Percentiles rank a stretch among this genome's conserved stretches.
Evolutionary conservation across 2,888 invertebrate genomes (phyloP).

Genomic region (Ennomos quercinarius): DNA sequence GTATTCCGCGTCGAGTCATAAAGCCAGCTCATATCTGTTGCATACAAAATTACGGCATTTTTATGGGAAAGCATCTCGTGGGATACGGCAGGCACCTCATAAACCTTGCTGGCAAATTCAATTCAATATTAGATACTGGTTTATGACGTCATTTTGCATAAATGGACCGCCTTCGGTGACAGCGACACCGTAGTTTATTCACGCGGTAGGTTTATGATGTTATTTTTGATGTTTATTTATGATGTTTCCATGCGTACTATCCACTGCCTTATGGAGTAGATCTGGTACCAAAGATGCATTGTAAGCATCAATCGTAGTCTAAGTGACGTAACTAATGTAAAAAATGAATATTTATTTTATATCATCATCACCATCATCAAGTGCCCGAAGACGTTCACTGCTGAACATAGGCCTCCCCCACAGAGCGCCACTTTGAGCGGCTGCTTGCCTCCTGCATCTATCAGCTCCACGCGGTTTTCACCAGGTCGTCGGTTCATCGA

Average conservation of each 20-base stretch:
- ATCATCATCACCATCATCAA: no score
- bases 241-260: background rate
- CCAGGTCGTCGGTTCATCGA: no score
- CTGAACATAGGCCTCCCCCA: no score
- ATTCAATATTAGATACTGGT: conserved; percentile 65
- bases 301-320: no score
- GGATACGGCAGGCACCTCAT: conserved; percentile 64
- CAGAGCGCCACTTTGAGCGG: no score
- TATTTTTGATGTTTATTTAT: conserved; percentile 24
- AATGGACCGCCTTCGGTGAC: conserved; percentile 43
- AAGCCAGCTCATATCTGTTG: conserved; percentile 66
- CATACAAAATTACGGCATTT: conserved; percentile 74
- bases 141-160: conserved; percentile 64
- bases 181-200: conserved; percentile 17
- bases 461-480: no score
- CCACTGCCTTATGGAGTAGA: no score
- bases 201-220: conserved; percentile 1
- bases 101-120: conserved; percentile 72
- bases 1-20: conserved; percentile 33
- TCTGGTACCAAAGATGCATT: no score
- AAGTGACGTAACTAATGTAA: no score
- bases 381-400: no score
- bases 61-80: conserved; percentile 65
- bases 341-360: no score
- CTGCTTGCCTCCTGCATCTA: no score